Base-by-base conservation (phyloP, 1,140 invertebrate genomes). In the Dendrolimus punctatus region DNA sequence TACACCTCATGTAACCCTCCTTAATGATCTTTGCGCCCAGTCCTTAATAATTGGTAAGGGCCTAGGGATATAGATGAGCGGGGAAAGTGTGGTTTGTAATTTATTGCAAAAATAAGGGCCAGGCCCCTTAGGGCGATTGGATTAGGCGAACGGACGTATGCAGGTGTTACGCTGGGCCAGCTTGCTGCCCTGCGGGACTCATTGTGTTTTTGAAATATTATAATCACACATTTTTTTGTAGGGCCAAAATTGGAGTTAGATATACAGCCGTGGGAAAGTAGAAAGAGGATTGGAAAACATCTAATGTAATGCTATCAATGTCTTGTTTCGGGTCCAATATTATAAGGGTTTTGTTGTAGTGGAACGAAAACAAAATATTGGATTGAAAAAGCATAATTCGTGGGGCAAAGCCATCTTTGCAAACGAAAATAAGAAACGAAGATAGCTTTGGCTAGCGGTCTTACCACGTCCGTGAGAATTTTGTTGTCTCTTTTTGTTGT, bases 71-170 rank as follows among this genome's bases (percentile, higher is more conserved):
- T 47, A 48, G 49, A 50, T 58, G 51, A 46, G 43, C 49, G 49
- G 8, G 54, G 40, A 5, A 44, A 45, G 53, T 57, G 55, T 38
- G 46, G 53, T 55, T 54, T 55, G 52, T 63, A 59, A 63, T 63
- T 63, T 63, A 63, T 59, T 63, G 53, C 60, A 56, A 63, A 63
- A 58, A 55, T 58, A 59, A 63, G 57, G 57, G 57, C 44, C 40
- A 38, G 43, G n/a, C n/a, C 7, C 23, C 23, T 23, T 23, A 23
- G 6, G 2, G 43, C 43, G 23, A 39, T 40, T 52, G 55, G 50
- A 50, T 36, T 46, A 36, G 10, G 50, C 53, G 50, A 58, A 49
- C 53, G 56, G 53, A 55, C 58, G 44, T 46, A 60, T 57, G 62
- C 62, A 64, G 62, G 62, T 64, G 62, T 58, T 62, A 53, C 60